A percentile compares a stretch with the other conserved stretches of the same genome.
These are phyloP conservation scores for Galerucella calmariensis DNA, from an alignment of 2,888 invertebrate genomes.

Conservation along the genomic window DNA sequence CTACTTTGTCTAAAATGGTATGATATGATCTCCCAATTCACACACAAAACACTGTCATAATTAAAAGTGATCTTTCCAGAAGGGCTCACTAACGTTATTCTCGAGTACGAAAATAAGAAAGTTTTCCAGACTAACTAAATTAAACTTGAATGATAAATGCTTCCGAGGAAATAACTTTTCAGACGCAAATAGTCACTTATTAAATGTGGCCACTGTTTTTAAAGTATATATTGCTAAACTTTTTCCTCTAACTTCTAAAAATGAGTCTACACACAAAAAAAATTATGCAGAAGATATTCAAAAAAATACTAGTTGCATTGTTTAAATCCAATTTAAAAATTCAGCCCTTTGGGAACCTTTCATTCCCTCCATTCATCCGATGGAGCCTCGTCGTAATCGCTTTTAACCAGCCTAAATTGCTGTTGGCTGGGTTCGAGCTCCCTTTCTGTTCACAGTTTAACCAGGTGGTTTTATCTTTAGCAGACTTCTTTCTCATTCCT, in stretches of 20 bases:
- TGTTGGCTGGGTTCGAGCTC: too few relatives aligned
- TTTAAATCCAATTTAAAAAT: too few relatives aligned
- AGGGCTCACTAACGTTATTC: constrained; percentile 24
- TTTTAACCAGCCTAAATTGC: too few relatives aligned
- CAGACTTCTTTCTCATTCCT: too few relatives aligned
- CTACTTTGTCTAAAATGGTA: not conserved
- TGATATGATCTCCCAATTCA: constrained; percentile 14
- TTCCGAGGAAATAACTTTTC: constrained; percentile 37
- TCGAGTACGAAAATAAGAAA: constrained; percentile 20
- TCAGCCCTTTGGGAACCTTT: too few relatives aligned
- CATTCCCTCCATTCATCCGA: too few relatives aligned
- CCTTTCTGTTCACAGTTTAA: too few relatives aligned
- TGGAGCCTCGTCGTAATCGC: too few relatives aligned
- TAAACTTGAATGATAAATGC: constrained; percentile 48
- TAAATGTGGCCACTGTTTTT: constrained; percentile 38
- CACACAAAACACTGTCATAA: constrained; percentile 24
- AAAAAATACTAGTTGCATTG: too few relatives aligned
- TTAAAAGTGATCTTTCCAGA: constrained; percentile 32
- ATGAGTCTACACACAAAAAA: not conserved
- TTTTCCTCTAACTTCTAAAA: constrained; percentile 5
- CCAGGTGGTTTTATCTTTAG: too few relatives aligned
- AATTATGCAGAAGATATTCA: too few relatives aligned
- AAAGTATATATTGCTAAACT: constrained; percentile 41
- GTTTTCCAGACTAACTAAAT: constrained; percentile 44
- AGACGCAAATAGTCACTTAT: constrained; percentile 42